Evolutionary conservation across 2,113 vertebrate species (phyloP).

Genomic region (Poeciliopsis occidentalis): DNA sequence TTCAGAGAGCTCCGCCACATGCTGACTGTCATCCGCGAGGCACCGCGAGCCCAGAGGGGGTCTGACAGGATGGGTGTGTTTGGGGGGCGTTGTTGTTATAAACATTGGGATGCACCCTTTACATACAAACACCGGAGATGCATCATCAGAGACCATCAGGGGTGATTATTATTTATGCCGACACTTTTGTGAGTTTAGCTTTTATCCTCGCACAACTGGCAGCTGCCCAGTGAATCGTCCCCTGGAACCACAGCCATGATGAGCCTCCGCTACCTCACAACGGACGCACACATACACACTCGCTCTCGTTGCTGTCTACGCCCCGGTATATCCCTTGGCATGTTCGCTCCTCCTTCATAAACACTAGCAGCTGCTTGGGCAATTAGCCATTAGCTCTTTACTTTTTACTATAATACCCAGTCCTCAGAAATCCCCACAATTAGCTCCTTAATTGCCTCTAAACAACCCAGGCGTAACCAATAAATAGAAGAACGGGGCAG

Average conservation of each 20-base stretch:
- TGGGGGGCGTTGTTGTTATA: constrained; percentile 25
- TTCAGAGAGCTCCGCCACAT: constrained; percentile 79
- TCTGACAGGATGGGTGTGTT: constrained; percentile 40
- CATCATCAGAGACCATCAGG: constrained; percentile 62
- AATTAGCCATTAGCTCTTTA: constrained; percentile 80
- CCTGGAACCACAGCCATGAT: constrained; percentile 53
- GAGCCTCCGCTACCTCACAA: constrained; percentile 28
- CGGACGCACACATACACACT: constrained; percentile 43
- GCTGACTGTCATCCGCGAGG: constrained; percentile 79
- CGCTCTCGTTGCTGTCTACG: constrained; percentile 46
- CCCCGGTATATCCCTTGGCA: constrained; percentile 66
- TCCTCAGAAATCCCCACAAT: constrained; percentile 80
- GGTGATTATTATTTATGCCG: constrained; percentile 77
- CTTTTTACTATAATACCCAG: constrained; percentile 78
- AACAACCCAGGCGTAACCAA: constrained; percentile 78
- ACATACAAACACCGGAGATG: constrained; percentile 52
- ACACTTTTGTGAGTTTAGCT: constrained; percentile 51
- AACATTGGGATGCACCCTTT: constrained; percentile 55
- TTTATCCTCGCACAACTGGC: constrained; percentile 67
- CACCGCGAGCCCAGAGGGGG: constrained; percentile 62
- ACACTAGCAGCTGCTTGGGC: constrained; percentile 81
- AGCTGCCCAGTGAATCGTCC: constrained; percentile 62
- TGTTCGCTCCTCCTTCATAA: constrained; percentile 76
- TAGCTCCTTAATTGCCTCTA: constrained; percentile 82
- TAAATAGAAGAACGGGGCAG: constrained; percentile 69